Percentiles rank a stretch among this genome's conserved stretches.
phyloP scores from a whole-genome alignment of 23 tunicate genomes.

The Botrylloides violaceus region DNA sequence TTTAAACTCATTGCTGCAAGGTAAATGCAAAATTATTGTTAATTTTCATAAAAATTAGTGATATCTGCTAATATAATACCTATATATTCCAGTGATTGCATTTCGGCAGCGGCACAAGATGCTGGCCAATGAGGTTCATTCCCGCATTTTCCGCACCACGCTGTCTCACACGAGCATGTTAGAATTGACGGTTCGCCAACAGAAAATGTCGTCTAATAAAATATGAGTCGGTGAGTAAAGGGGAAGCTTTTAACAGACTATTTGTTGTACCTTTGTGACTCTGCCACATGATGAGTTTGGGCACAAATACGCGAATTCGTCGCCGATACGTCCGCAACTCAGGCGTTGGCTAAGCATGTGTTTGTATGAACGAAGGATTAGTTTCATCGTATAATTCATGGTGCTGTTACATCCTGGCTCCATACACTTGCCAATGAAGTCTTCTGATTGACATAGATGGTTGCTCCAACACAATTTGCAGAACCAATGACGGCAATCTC shows the following conservation, averaged over 20 bases:
- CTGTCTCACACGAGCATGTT: slow-evolving; percentile 24
- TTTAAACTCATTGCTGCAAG: neutral
- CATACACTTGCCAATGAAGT: slow-evolving; percentile 15
- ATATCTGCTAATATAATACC: neutral
- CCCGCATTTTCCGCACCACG: slow-evolving; percentile 34
- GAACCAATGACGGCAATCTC: slow-evolving; percentile 42
- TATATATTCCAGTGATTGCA: slow-evolving; percentile 11
- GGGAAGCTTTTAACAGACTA: too few species aligned
- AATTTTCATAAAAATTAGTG: neutral
- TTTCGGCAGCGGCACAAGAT: slow-evolving; percentile 25
- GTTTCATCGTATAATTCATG: slow-evolving; percentile 25
- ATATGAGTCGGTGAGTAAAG: too few species aligned
- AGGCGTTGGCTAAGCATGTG: neutral
- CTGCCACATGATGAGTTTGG: neutral
- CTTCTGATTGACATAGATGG: slow-evolving; percentile 1
- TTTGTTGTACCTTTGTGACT: neutral
- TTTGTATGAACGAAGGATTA: slow-evolving; percentile 1
- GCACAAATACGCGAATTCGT: neutral
- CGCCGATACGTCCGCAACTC: neutral
- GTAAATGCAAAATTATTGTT: neutral
- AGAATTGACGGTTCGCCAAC: neutral
- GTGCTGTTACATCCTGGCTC: slow-evolving; percentile 26
- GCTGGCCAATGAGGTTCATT: slow-evolving; percentile 58
- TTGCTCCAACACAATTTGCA: slow-evolving; percentile 38
- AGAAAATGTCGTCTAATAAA: neutral